A percentile compares a stretch with the other conserved stretches of the same genome.
Conservation (phyloP, 2,888 invertebrate species). For the Eubasilissa splendida region DNA sequence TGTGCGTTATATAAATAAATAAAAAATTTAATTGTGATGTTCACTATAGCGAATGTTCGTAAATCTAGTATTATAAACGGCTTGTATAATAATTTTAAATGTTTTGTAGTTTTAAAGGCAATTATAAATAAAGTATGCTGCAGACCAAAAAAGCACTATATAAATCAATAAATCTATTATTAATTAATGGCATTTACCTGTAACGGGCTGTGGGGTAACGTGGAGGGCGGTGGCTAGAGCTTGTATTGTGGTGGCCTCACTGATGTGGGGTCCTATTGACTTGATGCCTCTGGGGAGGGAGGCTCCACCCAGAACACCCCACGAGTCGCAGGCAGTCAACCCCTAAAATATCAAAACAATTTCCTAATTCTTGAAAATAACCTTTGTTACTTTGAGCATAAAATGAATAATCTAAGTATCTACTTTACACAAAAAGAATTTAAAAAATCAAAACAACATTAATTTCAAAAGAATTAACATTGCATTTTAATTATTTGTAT, state of each 20-base stretch:
- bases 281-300: constrained; percentile 88
- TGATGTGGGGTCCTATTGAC: constrained; percentile 87
- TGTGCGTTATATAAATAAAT: too few relatives aligned
- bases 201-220: constrained; percentile 89
- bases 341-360: constrained; percentile 70
- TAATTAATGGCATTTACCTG: constrained; percentile 68
- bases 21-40: too few relatives aligned
- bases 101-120: too few relatives aligned
- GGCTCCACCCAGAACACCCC: constrained; percentile 88
- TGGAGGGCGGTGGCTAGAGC: constrained; percentile 97
- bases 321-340: constrained; percentile 89
- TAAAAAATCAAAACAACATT: too few relatives aligned
- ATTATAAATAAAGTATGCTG: not conserved
- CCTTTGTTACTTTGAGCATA: too few relatives aligned
- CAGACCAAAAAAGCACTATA: not conserved
- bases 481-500: too few relatives aligned
- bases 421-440: too few relatives aligned
- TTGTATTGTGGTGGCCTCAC: constrained; percentile 91
- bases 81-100: too few relatives aligned
- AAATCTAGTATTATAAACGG: too few relatives aligned
- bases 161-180: not conserved
- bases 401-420: too few relatives aligned
- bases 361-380: not conserved
- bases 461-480: too few relatives aligned
- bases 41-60: too few relatives aligned